Conservation (phyloP, 2,113 vertebrate species). For the Catharus bicknelli region DNA sequence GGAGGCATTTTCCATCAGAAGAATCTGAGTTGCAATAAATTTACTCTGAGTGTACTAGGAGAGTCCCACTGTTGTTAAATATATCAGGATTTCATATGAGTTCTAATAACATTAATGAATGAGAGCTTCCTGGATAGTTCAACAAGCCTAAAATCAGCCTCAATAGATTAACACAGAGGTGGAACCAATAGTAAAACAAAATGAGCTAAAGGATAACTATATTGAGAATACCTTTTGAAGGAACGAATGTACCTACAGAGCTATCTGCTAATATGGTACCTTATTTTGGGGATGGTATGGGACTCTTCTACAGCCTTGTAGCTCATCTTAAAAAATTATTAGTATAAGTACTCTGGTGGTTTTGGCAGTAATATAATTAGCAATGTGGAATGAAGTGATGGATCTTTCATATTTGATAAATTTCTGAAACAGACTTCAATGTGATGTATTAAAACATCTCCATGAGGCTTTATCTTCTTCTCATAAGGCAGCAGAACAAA, state of each 20-base stretch:
- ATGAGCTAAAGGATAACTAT: background rate
- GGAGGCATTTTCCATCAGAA: background rate
- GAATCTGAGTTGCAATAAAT: background rate
- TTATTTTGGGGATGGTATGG: background rate
- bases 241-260: background rate
- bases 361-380: background rate
- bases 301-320: background rate
- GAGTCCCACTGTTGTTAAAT: background rate
- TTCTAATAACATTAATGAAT: background rate
- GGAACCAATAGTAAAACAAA: background rate
- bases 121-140: background rate
- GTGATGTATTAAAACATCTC: background rate
- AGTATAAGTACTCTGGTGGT: background rate
- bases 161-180: background rate
- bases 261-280: background rate
- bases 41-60: background rate
- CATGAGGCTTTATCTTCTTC: background rate
- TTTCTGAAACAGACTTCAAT: background rate
- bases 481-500: constrained; percentile 11
- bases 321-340: background rate
- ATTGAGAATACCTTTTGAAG: background rate
- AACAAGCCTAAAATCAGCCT: background rate
- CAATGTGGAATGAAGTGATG: background rate
- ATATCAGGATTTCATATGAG: background rate
- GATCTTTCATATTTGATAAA: background rate